Conservation (phyloP, 2,888 invertebrate genomes). For the Ceriagrion tenellum region DNA sequence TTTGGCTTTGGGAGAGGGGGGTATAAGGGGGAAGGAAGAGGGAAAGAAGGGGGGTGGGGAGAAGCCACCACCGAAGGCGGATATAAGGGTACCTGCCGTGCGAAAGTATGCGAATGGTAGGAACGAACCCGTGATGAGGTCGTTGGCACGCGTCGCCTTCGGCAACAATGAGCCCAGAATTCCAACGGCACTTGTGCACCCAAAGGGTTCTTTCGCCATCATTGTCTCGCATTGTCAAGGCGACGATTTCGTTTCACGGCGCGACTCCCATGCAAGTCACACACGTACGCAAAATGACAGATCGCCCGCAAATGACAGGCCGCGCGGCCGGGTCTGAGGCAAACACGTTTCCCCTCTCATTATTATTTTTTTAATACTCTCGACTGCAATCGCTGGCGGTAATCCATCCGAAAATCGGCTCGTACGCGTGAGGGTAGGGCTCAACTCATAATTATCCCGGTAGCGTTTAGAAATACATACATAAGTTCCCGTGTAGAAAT, state of each 20-base stretch:
- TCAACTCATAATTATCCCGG: neutral
- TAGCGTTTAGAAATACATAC: neutral
- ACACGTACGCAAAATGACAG: neutral
- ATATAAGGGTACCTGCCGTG: constrained; percentile 28
- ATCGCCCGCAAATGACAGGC: neutral
- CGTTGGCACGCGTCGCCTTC: constrained; percentile 18
- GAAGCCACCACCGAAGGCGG: neutral
- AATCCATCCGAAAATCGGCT: neutral
- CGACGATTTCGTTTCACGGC: neutral
- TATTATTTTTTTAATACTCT: neutral
- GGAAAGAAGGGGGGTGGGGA: neutral
- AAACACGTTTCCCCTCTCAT: neutral
- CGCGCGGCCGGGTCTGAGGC: neutral
- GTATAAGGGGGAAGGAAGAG: neutral
- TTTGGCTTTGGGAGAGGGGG: too few relatives aligned
- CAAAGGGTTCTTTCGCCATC: neutral
- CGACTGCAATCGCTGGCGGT: neutral
- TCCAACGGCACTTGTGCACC: neutral
- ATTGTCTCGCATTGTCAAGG: neutral
- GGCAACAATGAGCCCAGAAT: constrained; percentile 32
- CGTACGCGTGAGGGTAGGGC: neutral
- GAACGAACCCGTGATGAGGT: constrained; percentile 26
- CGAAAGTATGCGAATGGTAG: constrained; percentile 20
- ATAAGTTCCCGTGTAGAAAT: too few relatives aligned
- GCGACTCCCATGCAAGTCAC: neutral